Percentiles rank a stretch among this genome's conserved stretches.
These are phyloP conservation scores for Gymnopithys bicolor DNA, from an alignment of 2,797 vertebrate species.

Conservation along the genomic window DNA sequence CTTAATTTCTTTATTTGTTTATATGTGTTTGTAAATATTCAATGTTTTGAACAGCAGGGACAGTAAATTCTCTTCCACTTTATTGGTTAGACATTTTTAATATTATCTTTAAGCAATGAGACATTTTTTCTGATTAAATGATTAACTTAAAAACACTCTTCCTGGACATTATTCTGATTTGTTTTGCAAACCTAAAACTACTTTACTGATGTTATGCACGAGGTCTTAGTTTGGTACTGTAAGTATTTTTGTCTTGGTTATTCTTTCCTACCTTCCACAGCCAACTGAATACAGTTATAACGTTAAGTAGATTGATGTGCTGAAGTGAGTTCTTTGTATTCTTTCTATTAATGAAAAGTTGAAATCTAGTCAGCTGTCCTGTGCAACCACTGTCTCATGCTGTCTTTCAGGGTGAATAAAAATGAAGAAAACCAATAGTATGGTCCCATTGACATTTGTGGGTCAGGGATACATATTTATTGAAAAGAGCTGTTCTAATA, in stretches of 20 bases:
- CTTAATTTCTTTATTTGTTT: constrained; percentile 43
- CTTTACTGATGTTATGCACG: not conserved
- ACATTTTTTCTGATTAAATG: not conserved
- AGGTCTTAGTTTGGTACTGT: not conserved
- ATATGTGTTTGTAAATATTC: constrained; percentile 2
- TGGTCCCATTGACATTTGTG: not conserved
- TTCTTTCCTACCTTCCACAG: not conserved
- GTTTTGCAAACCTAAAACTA: not conserved
- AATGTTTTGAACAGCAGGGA: not conserved
- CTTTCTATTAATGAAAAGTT: not conserved
- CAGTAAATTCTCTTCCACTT: not conserved
- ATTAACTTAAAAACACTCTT: not conserved
- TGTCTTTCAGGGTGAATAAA: not conserved
- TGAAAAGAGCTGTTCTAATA: not conserved
- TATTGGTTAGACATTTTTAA: not conserved
- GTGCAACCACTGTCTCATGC: not conserved
- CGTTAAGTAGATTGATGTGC: not conserved
- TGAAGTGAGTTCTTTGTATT: not conserved
- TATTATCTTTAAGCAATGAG: not conserved
- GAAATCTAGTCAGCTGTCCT: not conserved
- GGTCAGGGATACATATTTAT: not conserved
- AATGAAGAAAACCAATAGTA: not conserved
- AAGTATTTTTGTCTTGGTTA: not conserved
- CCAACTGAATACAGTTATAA: not conserved
- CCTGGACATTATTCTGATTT: not conserved